These are phyloP conservation scores for Phylloscopus trochilus DNA, from an alignment of 2,113 vertebrate species.

Conservation along the genomic window DNA sequence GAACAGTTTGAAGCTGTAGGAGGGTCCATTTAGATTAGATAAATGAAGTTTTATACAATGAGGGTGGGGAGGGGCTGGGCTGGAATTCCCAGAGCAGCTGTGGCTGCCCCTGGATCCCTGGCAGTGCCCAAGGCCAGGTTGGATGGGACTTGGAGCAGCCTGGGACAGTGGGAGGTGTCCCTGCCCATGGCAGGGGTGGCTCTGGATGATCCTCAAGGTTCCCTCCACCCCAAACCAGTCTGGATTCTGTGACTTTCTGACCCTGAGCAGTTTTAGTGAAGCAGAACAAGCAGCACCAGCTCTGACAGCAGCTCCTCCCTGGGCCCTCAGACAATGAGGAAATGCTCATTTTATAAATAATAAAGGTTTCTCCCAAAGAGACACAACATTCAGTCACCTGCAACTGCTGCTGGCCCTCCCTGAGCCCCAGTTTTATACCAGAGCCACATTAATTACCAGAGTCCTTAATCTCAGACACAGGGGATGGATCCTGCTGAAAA, in stretches of 20 bases:
- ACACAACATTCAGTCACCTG: background rate
- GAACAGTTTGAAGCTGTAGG: background rate
- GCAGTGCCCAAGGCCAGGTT: background rate
- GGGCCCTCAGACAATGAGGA: accelerated
- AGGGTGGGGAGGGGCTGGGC: background rate
- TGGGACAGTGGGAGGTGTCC: background rate
- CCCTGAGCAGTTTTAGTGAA: accelerated
- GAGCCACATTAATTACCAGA: accelerated
- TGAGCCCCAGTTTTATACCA: background rate
- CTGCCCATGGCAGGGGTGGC: background rate
- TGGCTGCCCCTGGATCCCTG: background rate
- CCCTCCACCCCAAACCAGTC: background rate
- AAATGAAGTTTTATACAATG: background rate
- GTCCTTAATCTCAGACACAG: too few relatives aligned
- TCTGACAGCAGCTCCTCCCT: background rate
- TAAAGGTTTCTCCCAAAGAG: background rate
- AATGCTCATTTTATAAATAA: background rate
- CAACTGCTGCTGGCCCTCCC: background rate
- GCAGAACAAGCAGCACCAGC: background rate
- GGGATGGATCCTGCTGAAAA: too few relatives aligned
- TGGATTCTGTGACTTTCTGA: background rate
- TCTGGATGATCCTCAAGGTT: accelerated
- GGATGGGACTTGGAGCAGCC: background rate
- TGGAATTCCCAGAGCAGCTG: background rate
- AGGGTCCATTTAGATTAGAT: background rate